phyloP scores from a whole-genome alignment of 2,888 invertebrate species.

The Hofmannophila pseudospretella region DNA sequence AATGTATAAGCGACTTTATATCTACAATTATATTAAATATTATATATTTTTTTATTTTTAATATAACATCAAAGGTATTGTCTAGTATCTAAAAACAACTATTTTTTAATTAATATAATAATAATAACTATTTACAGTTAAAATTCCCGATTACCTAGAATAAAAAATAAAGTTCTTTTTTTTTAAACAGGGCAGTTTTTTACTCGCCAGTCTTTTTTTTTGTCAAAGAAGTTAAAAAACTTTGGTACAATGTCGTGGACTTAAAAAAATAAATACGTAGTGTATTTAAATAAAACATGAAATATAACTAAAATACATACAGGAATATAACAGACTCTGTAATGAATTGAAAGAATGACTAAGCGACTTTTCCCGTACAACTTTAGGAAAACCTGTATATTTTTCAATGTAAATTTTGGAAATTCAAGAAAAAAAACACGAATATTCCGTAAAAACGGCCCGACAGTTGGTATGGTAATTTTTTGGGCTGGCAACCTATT shows the following conservation, averaged over 20 bases:
- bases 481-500: too few relatives aligned
- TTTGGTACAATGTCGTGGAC: conserved; percentile 16
- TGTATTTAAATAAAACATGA: too few relatives aligned
- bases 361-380: too few relatives aligned
- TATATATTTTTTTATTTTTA: conserved; percentile 1
- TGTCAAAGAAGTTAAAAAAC: conserved; percentile 10
- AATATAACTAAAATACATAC: too few relatives aligned
- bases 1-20: not conserved
- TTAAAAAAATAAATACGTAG: not conserved
- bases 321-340: too few relatives aligned
- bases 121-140: conserved; percentile 2
- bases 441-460: too few relatives aligned
- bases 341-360: too few relatives aligned
- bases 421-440: too few relatives aligned
- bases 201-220: conserved; percentile 26
- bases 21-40: conserved; percentile 1
- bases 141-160: not conserved
- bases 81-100: conserved; percentile 22
- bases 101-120: conserved; percentile 3
- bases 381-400: too few relatives aligned
- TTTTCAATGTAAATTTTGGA: too few relatives aligned
- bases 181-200: conserved; percentile 26
- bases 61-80: conserved; percentile 23
- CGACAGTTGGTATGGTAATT: too few relatives aligned
- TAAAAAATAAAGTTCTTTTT: conserved; percentile 10